Percentiles rank a stretch among this genome's conserved stretches.
These are phyloP conservation scores for Hemicentrotus pulcherrimus DNA, from an alignment of 35 echinoderm and acorn worm species.

Conservation along the genomic window DNA sequence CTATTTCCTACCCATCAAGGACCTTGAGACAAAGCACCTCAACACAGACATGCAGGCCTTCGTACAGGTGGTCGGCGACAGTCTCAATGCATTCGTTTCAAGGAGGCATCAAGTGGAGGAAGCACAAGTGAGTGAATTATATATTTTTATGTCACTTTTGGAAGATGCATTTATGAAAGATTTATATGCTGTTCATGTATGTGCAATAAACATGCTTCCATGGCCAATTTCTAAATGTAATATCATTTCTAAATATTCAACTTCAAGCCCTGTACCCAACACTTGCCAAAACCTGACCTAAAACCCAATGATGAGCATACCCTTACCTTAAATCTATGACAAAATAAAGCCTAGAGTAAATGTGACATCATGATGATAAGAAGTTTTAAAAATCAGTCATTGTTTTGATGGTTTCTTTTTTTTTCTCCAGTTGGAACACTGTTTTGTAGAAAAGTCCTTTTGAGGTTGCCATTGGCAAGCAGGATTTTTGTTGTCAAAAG, in stretches of 20 bases:
- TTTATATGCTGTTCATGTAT: not conserved
- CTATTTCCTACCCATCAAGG: constrained; percentile 54
- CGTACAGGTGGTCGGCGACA: constrained; percentile 46
- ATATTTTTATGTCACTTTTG: not conserved
- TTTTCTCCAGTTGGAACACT: too few relatives aligned
- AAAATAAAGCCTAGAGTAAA: too few relatives aligned
- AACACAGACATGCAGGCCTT: constrained; percentile 46
- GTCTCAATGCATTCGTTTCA: constrained; percentile 55
- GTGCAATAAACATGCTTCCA: not conserved
- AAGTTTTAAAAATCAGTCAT: too few relatives aligned
- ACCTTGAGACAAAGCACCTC: constrained; percentile 21
- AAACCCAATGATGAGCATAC: not conserved
- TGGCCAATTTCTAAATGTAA: too few relatives aligned
- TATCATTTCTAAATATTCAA: too few relatives aligned
- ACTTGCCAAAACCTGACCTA: not conserved
- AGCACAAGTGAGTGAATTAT: constrained; percentile 40
- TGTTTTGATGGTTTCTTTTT: too few relatives aligned
- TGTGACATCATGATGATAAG: too few relatives aligned
- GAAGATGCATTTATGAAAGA: not conserved
- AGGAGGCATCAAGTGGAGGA: constrained; percentile 50
- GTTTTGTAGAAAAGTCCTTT: too few relatives aligned
- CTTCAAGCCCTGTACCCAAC: not conserved
- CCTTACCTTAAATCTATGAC: too few relatives aligned
- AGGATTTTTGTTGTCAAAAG: too few relatives aligned
- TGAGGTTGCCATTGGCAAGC: too few relatives aligned